These are phyloP conservation scores for Ferdinandea cuprea DNA, from an alignment of 2,888 invertebrate genomes.

Conservation along the genomic window DNA sequence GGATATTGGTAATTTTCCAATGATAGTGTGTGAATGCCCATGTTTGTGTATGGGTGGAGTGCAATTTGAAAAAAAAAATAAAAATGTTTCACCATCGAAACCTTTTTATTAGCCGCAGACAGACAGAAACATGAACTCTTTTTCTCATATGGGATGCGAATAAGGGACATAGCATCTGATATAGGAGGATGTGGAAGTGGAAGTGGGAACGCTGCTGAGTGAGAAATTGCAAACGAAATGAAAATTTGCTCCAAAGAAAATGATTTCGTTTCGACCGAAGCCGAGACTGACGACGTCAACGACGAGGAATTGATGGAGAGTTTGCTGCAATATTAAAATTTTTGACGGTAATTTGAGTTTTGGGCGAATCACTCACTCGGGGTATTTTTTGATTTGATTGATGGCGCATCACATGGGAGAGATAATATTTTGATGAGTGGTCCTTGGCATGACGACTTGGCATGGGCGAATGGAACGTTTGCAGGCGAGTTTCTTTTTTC, in stretches of 20 bases:
- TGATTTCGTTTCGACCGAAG: slow-evolving; percentile 12
- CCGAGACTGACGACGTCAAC: too few relatives aligned
- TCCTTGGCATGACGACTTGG: neutral
- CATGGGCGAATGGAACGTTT: neutral
- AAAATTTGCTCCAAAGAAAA: neutral
- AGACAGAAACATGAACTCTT: slow-evolving; percentile 29
- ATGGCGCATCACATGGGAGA: neutral
- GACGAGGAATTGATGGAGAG: slow-evolving; percentile 5
- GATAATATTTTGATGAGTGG: neutral
- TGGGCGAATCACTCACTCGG: slow-evolving; percentile 15
- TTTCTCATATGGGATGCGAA: neutral
- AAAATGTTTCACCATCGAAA: slow-evolving; percentile 14
- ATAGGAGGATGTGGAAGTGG: neutral
- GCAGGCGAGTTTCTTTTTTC: too few relatives aligned
- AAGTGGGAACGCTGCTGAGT: slow-evolving; percentile 27
- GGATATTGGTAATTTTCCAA: slow-evolving; percentile 58
- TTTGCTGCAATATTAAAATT: slow-evolving; percentile 11
- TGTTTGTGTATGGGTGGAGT: neutral
- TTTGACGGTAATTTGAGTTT: slow-evolving; percentile 7
- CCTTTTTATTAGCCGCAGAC: slow-evolving; percentile 61
- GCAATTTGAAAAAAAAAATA: too few relatives aligned
- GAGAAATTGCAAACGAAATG: slow-evolving; percentile 6
- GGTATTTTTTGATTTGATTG: slow-evolving; percentile 6
- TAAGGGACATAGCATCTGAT: neutral
- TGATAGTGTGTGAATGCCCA: slow-evolving; percentile 21